phyloP scores from a whole-genome alignment of 2,113 vertebrate species.

The Apaloderma vittatum region DNA sequence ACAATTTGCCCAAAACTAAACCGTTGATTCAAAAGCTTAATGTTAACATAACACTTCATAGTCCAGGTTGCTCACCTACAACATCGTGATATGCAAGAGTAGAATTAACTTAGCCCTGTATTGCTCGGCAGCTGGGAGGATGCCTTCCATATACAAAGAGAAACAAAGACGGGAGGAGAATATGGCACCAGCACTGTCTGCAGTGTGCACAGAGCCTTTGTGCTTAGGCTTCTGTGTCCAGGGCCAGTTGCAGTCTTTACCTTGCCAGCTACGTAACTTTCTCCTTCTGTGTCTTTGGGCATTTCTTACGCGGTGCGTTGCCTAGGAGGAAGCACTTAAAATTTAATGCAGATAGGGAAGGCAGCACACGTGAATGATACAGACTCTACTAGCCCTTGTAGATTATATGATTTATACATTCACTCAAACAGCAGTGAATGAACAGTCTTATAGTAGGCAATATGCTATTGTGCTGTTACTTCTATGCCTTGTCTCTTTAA shows the following conservation, averaged over 20 bases:
- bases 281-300: neutral
- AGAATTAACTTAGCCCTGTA: neutral
- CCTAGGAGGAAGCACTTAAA: constrained; percentile 25
- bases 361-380: neutral
- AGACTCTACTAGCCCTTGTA: constrained; percentile 12
- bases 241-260: neutral
- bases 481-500: constrained; percentile 41
- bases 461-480: neutral
- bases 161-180: neutral
- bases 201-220: neutral
- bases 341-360: constrained; percentile 27
- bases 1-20: neutral
- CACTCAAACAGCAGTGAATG: constrained; percentile 19
- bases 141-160: neutral
- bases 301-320: constrained; percentile 16
- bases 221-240: constrained; percentile 34
- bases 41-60: neutral
- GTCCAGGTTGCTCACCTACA: neutral
- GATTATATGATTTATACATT: constrained; percentile 16
- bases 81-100: neutral
- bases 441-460: neutral
- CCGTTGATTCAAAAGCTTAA: neutral
- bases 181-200: neutral
- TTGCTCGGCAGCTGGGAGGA: neutral
- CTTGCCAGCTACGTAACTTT: constrained; percentile 37